A percentile compares a stretch with the other conserved stretches of the same genome.
phyloP scores from a whole-genome alignment of 2,113 vertebrate genomes.

The Peromyscus leucopus region DNA sequence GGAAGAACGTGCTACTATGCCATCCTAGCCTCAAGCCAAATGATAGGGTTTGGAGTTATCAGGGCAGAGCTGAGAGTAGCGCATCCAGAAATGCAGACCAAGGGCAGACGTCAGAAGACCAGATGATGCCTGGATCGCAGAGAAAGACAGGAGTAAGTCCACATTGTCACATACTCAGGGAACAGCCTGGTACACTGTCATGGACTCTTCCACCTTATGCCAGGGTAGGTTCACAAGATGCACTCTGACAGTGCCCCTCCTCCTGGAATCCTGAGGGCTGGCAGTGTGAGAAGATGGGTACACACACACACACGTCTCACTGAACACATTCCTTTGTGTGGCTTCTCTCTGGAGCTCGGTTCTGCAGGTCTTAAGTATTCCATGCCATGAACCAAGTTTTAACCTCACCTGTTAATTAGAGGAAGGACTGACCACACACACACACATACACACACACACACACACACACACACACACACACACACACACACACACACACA shows the following conservation, averaged over 20 bases:
- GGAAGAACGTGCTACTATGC: not conserved
- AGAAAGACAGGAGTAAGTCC: not conserved
- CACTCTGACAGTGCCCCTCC: not conserved
- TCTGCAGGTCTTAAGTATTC: not conserved
- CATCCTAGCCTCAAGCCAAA: not conserved
- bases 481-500: not conserved
- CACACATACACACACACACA: not conserved
- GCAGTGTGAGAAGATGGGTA: not conserved
- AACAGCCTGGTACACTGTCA: not conserved
- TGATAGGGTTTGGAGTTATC: not conserved
- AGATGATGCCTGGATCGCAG: not conserved
- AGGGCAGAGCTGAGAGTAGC: not conserved
- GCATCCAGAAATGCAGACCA: not conserved
- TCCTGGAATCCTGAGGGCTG: not conserved
- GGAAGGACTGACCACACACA: not conserved
- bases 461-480: not conserved
- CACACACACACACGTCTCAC: not conserved
- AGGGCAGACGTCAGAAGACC: not conserved
- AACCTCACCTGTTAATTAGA: not conserved
- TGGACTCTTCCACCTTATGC: not conserved
- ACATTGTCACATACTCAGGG: not conserved
- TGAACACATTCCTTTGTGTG: not conserved
- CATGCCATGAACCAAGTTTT: not conserved
- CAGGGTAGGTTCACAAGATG: not conserved
- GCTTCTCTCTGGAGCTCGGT: not conserved